These are phyloP conservation scores for Drosophila mayaguana DNA, from an alignment of 2,888 invertebrate genomes.

Conservation along the genomic window DNA sequence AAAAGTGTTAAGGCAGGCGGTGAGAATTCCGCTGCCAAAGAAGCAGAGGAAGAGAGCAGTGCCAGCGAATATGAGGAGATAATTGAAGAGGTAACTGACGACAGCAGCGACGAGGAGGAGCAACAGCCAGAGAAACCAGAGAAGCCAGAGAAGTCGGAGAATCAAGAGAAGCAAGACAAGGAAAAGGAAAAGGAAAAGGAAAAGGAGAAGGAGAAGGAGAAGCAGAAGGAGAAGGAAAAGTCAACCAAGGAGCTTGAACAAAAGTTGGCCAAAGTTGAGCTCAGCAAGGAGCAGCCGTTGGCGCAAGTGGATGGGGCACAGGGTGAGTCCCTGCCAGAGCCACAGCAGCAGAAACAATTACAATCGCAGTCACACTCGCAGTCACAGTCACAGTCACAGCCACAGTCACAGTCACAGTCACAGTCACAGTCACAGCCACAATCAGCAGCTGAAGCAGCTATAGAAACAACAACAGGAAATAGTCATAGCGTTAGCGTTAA, in stretches of 20 bases:
- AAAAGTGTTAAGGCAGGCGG: slow-evolving; percentile 85
- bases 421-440: not conserved
- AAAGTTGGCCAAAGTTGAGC: slow-evolving; percentile 66
- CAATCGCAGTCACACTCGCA: not conserved
- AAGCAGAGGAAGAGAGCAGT: slow-evolving; percentile 75
- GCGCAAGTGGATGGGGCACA: slow-evolving; percentile 78
- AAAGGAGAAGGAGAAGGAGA: slow-evolving; percentile 14
- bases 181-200: slow-evolving; percentile 9
- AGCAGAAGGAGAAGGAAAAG: slow-evolving; percentile 13
- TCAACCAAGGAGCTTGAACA: slow-evolving; percentile 49
- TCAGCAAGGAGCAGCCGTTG: slow-evolving; percentile 33
- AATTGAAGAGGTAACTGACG: slow-evolving; percentile 84
- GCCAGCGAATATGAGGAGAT: slow-evolving; percentile 84
- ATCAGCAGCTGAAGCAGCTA: slow-evolving; percentile 26
- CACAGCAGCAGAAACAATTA: slow-evolving; percentile 1
- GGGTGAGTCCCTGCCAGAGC: slow-evolving; percentile 90
- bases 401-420: not conserved
- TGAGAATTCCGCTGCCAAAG: slow-evolving; percentile 78
- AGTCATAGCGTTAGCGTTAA: slow-evolving; percentile 52
- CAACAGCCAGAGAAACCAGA: slow-evolving; percentile 15
- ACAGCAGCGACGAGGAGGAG: slow-evolving; percentile 68
- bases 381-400: not conserved
- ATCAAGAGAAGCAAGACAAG: slow-evolving; percentile 13
- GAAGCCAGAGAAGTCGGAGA: too few species aligned
- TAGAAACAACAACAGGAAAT: slow-evolving; percentile 54